Percentiles rank a stretch among this genome's conserved stretches.
Conservation (phyloP, 2,888 invertebrate species). For the Hypolimnas misippus region DNA sequence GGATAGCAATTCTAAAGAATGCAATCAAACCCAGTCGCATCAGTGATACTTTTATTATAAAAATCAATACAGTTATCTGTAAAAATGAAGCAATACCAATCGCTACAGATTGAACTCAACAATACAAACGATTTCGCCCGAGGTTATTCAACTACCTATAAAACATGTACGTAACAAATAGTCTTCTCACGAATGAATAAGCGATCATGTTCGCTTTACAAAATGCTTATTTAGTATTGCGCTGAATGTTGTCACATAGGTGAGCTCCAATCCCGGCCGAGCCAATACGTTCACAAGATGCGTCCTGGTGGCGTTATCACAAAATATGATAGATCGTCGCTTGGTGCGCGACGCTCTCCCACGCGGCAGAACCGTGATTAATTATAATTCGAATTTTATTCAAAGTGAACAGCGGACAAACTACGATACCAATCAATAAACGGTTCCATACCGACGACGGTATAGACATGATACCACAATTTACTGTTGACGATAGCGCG, state of each 20-base stretch:
- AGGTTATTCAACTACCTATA: conserved; percentile 18
- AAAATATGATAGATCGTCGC: conserved; percentile 83
- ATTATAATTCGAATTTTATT: conserved; percentile 85
- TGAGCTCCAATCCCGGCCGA: conserved; percentile 66
- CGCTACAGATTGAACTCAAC: not conserved
- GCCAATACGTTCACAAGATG: conserved; percentile 75
- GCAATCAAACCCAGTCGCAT: conserved; percentile 12
- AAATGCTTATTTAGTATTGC: conserved; percentile 44
- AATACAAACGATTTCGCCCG: conserved; percentile 2
- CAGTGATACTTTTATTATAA: not conserved
- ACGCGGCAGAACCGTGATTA: conserved; percentile 80
- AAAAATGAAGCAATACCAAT: not conserved
- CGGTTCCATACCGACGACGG: conserved; percentile 82
- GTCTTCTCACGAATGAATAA: conserved; percentile 29
- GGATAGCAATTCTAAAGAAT: conserved; percentile 16
- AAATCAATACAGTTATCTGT: not conserved
- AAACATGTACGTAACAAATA: conserved; percentile 34
- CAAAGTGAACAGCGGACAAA: conserved; percentile 83
- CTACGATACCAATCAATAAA: conserved; percentile 84
- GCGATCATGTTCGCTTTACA: conserved; percentile 35
- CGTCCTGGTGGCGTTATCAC: conserved; percentile 81
- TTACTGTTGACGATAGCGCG: conserved; percentile 73
- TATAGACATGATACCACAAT: conserved; percentile 81
- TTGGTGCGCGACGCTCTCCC: conserved; percentile 78
- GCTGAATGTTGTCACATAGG: conserved; percentile 57